Percentiles rank a stretch among this genome's conserved stretches.
phyloP scores from a whole-genome alignment of 2,113 vertebrate species.

The Syrmaticus mikado region DNA sequence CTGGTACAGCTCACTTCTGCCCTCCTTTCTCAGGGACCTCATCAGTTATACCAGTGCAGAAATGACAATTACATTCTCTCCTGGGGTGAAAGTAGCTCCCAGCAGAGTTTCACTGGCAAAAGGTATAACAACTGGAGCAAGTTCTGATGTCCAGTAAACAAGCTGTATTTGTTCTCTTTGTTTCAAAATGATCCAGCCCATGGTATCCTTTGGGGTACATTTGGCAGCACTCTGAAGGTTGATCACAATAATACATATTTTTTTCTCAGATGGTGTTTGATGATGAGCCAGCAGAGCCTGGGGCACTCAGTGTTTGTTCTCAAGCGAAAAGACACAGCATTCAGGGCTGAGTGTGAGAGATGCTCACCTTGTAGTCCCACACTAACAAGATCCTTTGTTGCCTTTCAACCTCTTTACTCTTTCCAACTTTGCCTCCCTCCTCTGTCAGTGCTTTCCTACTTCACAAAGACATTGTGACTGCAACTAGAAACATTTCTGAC shows the following conservation, averaged over 20 bases:
- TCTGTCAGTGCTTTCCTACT: background rate
- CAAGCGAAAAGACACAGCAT: accelerated
- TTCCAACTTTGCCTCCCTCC: background rate
- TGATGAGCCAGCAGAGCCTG: background rate
- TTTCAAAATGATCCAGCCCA: background rate
- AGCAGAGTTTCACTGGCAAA: background rate
- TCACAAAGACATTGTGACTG: background rate
- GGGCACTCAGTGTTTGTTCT: background rate
- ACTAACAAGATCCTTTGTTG: background rate
- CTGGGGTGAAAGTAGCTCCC: background rate
- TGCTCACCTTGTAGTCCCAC: background rate
- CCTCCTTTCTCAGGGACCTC: background rate
- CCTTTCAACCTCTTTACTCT: background rate
- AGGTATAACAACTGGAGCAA: background rate
- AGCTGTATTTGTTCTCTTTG: background rate
- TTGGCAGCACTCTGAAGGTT: background rate
- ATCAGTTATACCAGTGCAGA: background rate
- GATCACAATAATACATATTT: background rate
- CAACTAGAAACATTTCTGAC: background rate
- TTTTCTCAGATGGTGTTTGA: background rate
- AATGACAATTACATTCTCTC: background rate
- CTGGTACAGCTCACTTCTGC: background rate
- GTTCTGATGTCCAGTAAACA: background rate
- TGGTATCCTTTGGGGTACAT: background rate
- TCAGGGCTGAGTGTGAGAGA: accelerated